Base-by-base conservation (phyloP, 2,113 vertebrate genomes). In the Scomber scombrus region DNA sequence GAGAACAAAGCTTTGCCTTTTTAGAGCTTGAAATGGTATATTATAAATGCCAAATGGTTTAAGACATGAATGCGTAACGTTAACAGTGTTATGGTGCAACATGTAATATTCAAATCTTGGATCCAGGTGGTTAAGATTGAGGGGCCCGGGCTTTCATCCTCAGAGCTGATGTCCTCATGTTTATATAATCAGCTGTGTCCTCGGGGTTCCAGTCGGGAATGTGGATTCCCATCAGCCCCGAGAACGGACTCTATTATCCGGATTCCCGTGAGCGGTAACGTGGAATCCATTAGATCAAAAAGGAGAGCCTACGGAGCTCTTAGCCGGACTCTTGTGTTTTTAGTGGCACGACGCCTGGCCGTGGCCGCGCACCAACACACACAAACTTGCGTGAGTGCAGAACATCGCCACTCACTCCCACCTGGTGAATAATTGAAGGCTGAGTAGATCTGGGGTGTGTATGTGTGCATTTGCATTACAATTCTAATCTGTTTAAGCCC, bases 381-480 rank as follows among this genome's bases (percentile, higher is more conserved):
- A 50, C 19, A 3, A 64, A 60, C 3, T 19, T 60, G 68, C 49
- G 56, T 50, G 45, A 68, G 68, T 51, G 69, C 73, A 45, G 64
- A 67, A 46, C 51, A n/a, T 18, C 0, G n/a, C 50, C 34, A 13
- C 47, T 76, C 68, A 47, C 79, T 71, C 82, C 72, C 75, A 74
- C 64, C 56, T 70, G 65, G 54, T 92, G 14, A 92, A 92, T 92
- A 71, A 90, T 92, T 91, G 21, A 92, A 82, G 54, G 19, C 6
- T 5, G 54, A 52, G 49, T 31, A 66, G 55, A 67, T 54, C 34
- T 65, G 60, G 21, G 18, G 29, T 31, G 26, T 68, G 40, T 14
- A 18, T 43, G 56, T 60, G 13, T 43, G 11, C 9, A 40, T 40
- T 40, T 7, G 7, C 10, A 70, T 18, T 19, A 40, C 8, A 8